Percentiles rank a stretch among this genome's conserved stretches.
These are phyloP conservation scores for Clistopyga incitator DNA, from an alignment of 2,888 invertebrate species.

Conservation along the genomic window DNA sequence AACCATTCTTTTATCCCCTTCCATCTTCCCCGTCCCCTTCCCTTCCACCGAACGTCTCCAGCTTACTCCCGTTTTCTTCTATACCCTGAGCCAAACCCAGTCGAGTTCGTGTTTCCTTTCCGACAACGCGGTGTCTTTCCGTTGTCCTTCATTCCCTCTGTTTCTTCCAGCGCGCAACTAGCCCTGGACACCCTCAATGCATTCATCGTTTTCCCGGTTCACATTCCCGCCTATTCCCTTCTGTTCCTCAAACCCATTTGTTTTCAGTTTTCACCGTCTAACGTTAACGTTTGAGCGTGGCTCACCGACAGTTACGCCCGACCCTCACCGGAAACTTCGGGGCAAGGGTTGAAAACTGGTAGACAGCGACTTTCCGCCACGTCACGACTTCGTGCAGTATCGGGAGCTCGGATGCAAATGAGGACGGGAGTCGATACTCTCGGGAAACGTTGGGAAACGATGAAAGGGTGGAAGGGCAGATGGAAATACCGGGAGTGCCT, in stretches of 20 bases:
- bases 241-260: slow-evolving; percentile 48
- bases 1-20: slow-evolving; percentile 30
- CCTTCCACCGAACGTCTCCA: slow-evolving; percentile 1
- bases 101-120: slow-evolving; percentile 28
- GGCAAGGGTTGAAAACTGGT: slow-evolving; percentile 19
- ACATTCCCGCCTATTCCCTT: slow-evolving; percentile 19
- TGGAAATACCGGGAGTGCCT: not conserved
- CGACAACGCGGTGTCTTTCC: slow-evolving; percentile 40
- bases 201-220: slow-evolving; percentile 23
- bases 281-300: not conserved
- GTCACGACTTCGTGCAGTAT: slow-evolving; percentile 11
- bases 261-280: slow-evolving; percentile 14
- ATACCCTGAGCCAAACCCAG: slow-evolving; percentile 2
- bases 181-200: not conserved
- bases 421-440: slow-evolving; percentile 30
- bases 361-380: slow-evolving; percentile 9
- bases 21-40: slow-evolving; percentile 6
- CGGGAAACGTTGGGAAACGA: not conserved
- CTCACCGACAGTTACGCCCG: not conserved
- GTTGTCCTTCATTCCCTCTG: slow-evolving; percentile 46
- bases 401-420: slow-evolving; percentile 6
- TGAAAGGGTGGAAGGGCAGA: not conserved
- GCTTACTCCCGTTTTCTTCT: slow-evolving; percentile 1
- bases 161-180: slow-evolving; percentile 35
- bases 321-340: not conserved